Percentiles rank a stretch among this genome's conserved stretches.
phyloP scores from a whole-genome alignment of 2,113 vertebrate genomes.

The Heloderma charlesbogerti region DNA sequence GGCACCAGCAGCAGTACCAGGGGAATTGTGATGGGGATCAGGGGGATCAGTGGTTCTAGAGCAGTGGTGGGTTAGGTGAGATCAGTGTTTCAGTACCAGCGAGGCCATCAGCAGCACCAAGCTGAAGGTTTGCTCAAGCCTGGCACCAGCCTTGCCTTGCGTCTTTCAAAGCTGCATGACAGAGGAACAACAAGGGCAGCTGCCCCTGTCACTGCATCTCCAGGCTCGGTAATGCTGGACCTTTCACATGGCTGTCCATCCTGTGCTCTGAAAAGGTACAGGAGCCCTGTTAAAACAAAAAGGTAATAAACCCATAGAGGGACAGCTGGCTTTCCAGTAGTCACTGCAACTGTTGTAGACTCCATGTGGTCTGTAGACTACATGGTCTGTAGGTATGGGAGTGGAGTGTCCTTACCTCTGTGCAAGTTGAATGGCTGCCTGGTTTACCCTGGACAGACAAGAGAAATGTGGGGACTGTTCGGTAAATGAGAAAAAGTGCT shows the following conservation, averaged over 20 bases:
- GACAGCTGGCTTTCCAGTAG: not conserved
- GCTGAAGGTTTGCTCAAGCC: not conserved
- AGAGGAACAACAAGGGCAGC: not conserved
- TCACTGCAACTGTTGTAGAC: not conserved
- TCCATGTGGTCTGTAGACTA: too few species aligned
- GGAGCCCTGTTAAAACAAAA: not conserved
- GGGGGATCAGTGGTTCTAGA: not conserved
- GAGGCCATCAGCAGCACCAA: not conserved
- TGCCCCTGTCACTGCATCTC: not conserved
- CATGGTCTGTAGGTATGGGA: too few species aligned
- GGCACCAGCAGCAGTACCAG: not conserved
- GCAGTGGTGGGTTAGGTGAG: not conserved
- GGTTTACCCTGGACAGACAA: not conserved
- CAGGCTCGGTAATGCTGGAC: too few species aligned
- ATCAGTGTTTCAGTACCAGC: too few species aligned
- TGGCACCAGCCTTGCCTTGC: not conserved
- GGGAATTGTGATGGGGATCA: not conserved
- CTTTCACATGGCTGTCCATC: not conserved
- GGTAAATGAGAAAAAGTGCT: too few species aligned
- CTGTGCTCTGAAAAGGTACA: not conserved
- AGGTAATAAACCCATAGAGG: not conserved
- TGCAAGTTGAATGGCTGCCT: not conserved
- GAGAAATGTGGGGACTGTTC: not conserved
- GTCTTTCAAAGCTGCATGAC: not conserved
- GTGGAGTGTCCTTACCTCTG: too few species aligned